phyloP scores from a whole-genome alignment of 2,113 vertebrate genomes.

The Crocuta crocuta region DNA sequence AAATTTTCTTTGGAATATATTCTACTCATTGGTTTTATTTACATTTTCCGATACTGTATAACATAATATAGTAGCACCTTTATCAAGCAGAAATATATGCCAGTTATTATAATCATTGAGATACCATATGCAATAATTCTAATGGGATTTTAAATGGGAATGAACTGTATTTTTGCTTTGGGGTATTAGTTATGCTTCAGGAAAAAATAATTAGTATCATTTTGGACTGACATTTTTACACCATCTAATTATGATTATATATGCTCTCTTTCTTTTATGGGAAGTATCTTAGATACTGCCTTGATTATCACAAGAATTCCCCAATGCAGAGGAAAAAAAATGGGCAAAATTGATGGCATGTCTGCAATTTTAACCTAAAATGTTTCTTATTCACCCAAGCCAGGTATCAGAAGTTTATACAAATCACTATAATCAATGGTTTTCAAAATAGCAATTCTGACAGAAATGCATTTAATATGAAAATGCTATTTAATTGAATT shows the following conservation, averaged over 20 bases:
- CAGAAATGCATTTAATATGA: not conserved
- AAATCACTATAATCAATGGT: conserved; percentile 9
- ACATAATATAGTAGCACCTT: not conserved
- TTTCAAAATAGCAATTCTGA: not conserved
- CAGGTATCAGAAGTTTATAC: not conserved
- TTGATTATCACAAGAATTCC: conserved; percentile 45
- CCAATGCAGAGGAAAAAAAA: conserved; percentile 1
- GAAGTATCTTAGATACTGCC: conserved; percentile 10
- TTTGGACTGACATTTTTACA: conserved; percentile 59
- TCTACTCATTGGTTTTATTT: not conserved
- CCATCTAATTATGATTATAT: conserved; percentile 43
- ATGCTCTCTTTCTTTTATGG: conserved; percentile 25
- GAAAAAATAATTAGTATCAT: conserved; percentile 62
- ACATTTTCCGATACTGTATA: not conserved
- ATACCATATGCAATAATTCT: conserved; percentile 55
- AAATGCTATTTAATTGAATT: conserved; percentile 42
- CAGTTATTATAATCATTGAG: conserved; percentile 61
- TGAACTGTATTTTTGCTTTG: conserved; percentile 34
- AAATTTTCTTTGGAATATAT: conserved; percentile 17
- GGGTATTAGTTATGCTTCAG: conserved; percentile 51
- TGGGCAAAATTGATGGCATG: not conserved
- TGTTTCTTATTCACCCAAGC: conserved; percentile 39
- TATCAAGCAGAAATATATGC: conserved; percentile 40
- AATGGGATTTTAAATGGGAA: conserved; percentile 51
- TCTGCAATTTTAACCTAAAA: conserved; percentile 34